Percentiles rank a stretch among this genome's conserved stretches.
These are phyloP conservation scores for Seladonia tumulorum DNA, from an alignment of 2,888 invertebrate species.

Conservation along the genomic window DNA sequence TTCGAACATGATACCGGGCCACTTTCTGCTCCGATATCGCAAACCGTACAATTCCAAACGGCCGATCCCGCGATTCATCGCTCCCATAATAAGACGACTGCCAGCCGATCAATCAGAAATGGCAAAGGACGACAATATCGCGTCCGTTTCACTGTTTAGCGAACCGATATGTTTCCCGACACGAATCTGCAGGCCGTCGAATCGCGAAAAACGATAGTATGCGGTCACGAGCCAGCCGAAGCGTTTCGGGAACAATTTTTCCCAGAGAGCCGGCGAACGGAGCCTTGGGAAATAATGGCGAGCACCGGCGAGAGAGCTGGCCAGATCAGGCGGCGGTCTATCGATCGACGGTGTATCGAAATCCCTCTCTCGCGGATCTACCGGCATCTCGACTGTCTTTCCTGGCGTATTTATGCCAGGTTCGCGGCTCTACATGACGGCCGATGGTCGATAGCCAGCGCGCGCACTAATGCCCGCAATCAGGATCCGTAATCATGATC, in stretches of 20 bases:
- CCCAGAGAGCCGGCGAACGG: background rate
- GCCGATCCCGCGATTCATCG: background rate
- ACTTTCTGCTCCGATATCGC: slow-evolving; percentile 6
- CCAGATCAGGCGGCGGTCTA: slow-evolving; percentile 2
- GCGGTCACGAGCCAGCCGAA: slow-evolving; percentile 6
- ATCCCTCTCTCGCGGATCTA: slow-evolving; percentile 43
- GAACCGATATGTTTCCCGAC: background rate
- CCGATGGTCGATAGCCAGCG: slow-evolving; percentile 61
- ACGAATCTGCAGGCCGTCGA: background rate
- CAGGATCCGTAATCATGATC: slow-evolving; percentile 65
- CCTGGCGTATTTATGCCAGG: slow-evolving; percentile 55
- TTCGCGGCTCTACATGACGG: slow-evolving; percentile 53
- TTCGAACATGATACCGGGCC: background rate
- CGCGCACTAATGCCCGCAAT: slow-evolving; percentile 62
- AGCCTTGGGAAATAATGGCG: slow-evolving; percentile 42
- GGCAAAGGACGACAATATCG: background rate
- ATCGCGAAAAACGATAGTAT: background rate
- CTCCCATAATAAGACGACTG: background rate
- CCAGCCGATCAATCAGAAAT: background rate
- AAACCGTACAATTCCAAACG: background rate
- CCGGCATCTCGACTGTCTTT: slow-evolving; percentile 49
- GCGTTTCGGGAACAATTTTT: slow-evolving; percentile 3
- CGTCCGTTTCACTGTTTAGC: background rate
- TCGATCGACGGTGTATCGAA: slow-evolving; percentile 50
- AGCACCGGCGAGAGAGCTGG: slow-evolving; percentile 1